These are phyloP conservation scores for Entomobrya proxima DNA, from an alignment of 2,888 invertebrate species.

Conservation along the genomic window DNA sequence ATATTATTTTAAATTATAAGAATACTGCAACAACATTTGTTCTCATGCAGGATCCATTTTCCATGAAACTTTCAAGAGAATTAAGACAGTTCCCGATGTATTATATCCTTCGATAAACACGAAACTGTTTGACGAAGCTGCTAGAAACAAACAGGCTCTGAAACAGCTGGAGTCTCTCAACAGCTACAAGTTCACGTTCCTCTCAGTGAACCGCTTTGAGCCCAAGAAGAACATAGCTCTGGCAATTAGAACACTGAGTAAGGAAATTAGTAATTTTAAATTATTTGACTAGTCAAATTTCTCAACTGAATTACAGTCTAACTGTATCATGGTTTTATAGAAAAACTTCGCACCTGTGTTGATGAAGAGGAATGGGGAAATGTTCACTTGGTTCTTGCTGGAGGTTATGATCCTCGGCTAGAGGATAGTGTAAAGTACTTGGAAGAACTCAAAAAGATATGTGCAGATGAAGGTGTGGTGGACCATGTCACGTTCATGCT, in stretches of 20 bases:
- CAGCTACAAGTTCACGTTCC: slow-evolving; percentile 82
- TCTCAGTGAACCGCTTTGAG: slow-evolving; percentile 98
- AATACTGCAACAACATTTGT: background rate
- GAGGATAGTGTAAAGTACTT: slow-evolving; percentile 91
- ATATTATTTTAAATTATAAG: background rate
- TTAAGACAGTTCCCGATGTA: slow-evolving; percentile 85
- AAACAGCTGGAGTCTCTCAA: slow-evolving; percentile 75
- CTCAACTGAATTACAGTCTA: background rate
- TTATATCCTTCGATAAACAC: slow-evolving; percentile 97
- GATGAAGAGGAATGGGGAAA: slow-evolving; percentile 79
- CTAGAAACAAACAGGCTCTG: slow-evolving; percentile 75
- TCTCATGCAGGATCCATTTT: slow-evolving; percentile 87
- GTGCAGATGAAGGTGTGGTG: slow-evolving; percentile 82
- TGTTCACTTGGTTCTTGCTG: slow-evolving; percentile 93
- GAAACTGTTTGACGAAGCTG: slow-evolving; percentile 82
- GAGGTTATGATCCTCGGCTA: slow-evolving; percentile 95
- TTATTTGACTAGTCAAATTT: background rate
- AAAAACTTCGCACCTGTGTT: slow-evolving; percentile 72
- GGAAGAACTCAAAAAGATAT: slow-evolving; percentile 84
- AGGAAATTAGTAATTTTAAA: slow-evolving; percentile 75
- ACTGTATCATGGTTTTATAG: slow-evolving; percentile 49
- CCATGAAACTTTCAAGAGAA: slow-evolving; percentile 87
- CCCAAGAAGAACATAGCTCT: slow-evolving; percentile 95
- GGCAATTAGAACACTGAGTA: slow-evolving; percentile 88
- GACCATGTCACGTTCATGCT: slow-evolving; percentile 89